Percentiles rank a stretch among this genome's conserved stretches.
Evolutionary conservation across 2,113 vertebrate species (phyloP).

Genomic region (Gnathonemus echidnorhynchus): DNA sequence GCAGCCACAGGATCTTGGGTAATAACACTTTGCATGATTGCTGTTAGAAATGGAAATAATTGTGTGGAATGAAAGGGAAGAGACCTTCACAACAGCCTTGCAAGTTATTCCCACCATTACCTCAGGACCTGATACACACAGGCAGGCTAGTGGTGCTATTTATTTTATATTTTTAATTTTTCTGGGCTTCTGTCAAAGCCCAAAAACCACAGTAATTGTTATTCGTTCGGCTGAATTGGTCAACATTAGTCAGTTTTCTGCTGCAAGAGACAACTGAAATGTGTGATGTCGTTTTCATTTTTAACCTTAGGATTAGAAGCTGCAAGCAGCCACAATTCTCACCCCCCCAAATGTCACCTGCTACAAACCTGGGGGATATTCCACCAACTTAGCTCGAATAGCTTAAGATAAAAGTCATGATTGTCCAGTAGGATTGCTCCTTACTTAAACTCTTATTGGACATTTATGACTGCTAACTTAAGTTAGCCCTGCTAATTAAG

Average conservation of each 20-base stretch:
- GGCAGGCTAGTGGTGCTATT: background rate
- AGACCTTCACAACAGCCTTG: no score
- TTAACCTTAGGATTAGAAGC: background rate
- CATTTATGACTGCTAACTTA: background rate
- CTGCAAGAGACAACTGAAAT: background rate
- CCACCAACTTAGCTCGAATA: background rate
- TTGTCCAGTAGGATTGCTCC: background rate
- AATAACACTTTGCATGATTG: background rate
- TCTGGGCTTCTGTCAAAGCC: background rate
- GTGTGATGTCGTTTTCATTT: background rate
- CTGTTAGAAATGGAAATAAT: constrained; percentile 11
- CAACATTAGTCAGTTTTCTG: background rate
- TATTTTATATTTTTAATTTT: background rate
- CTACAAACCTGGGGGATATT: background rate
- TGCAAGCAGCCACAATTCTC: background rate
- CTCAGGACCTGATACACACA: background rate
- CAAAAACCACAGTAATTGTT: background rate
- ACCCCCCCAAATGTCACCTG: background rate
- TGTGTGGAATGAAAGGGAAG: background rate
- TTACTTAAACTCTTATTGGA: background rate
- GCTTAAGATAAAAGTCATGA: background rate
- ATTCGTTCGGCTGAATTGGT: background rate
- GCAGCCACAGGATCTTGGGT: background rate
- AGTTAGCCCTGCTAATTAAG: background rate
- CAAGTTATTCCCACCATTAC: background rate